Base-by-base conservation (phyloP, 1,140 invertebrate species). In the Drosophila oshimai region DNA sequence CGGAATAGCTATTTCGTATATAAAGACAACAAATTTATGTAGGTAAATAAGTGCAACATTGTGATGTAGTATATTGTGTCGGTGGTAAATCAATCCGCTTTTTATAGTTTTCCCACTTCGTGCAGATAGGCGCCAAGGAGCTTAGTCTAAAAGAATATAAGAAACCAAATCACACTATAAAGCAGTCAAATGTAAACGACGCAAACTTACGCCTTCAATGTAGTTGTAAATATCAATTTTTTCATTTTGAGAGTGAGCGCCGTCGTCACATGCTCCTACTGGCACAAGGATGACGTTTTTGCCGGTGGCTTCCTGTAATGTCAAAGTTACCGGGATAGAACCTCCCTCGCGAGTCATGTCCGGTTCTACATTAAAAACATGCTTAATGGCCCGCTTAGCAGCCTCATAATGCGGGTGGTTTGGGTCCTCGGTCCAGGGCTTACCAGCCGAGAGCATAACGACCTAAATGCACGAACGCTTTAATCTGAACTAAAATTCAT, bases 161-260 rank as follows among this genome's bases (percentile, higher is more conserved):
- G 58, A 36, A 37, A 12, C 44, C 13, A 26, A 36, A 28, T 10
- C 22, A 15, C 6, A 36, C n/a, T 10, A 6, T 24, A 34, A 33
- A 47, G 12, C 6, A 24, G 10, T 4, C 4, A 7, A 9, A 17
- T 26, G 26, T 29, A n/a, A n/a, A n/a, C 6, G 1, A 24, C 13
- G 5, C 4, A 6, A 51, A 93, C 95, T 94, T 93, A 98, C 97
- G 62, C 98, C 98, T 92, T 98, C 94, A 74, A 99, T 98, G 83
- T 99, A 99, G 92, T 99, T 99, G 45, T 93, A 92, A 51, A 96
- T 92, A 92, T 99, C 95, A 70, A 99, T 93, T 91, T 99, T 99
- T 91, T 99, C 98, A 92, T 99, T 99, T 92, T 99, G 98, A 1
- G 98, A 98, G 93, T 99, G 98, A 57, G 98, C 98, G 64, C 98